Conservation (phyloP, 1,140 invertebrate species). For the Sipha flava region DNA sequence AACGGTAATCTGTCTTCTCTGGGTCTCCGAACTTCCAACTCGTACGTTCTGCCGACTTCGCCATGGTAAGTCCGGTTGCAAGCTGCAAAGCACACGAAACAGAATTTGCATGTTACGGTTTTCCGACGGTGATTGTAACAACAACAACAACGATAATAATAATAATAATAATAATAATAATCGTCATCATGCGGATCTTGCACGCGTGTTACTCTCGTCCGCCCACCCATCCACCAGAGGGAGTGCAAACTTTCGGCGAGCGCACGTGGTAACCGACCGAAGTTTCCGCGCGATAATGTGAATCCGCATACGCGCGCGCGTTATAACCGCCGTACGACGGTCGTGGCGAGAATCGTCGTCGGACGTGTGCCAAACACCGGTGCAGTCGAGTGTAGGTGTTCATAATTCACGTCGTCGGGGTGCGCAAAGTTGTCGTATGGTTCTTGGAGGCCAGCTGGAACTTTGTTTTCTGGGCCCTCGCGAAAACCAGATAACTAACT, state of each 20-base stretch:
- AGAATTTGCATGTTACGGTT: too few relatives aligned
- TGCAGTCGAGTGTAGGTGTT: not conserved
- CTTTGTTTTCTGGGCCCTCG: too few relatives aligned
- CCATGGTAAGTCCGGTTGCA: constrained; percentile 77
- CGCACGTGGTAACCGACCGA: not conserved
- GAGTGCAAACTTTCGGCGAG: not conserved
- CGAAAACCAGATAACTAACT: too few relatives aligned
- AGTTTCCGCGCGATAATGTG: too few relatives aligned
- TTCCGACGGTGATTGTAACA: too few relatives aligned
- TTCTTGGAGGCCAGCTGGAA: too few relatives aligned
- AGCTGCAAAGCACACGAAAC: constrained; percentile 47
- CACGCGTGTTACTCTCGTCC: too few relatives aligned
- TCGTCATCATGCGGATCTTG: not conserved
- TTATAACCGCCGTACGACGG: not conserved
- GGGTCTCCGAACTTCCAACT: constrained; percentile 62
- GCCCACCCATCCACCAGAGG: too few relatives aligned
- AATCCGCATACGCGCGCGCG: not conserved
- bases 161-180: too few relatives aligned
- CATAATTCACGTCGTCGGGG: not conserved
- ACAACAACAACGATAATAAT: too few relatives aligned
- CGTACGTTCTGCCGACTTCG: constrained; percentile 66
- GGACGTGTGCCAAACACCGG: not conserved
- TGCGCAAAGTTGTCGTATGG: too few relatives aligned
- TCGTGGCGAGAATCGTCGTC: not conserved
- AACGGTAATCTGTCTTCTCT: constrained; percentile 65